phyloP scores from a whole-genome alignment of 2,888 invertebrate species.

The Dynastes hyllus region DNA sequence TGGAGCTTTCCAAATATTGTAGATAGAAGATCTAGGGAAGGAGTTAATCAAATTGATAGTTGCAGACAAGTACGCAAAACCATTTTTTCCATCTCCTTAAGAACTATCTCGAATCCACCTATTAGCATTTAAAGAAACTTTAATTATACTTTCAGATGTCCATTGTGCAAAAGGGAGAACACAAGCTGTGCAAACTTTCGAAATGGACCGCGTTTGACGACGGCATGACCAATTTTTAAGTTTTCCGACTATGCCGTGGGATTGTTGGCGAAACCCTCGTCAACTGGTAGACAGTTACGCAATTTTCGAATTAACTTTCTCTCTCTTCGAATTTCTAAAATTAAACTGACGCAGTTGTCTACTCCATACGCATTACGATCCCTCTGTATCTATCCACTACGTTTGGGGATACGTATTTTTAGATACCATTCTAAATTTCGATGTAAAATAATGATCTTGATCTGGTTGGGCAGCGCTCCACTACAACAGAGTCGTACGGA shows the following conservation, averaged over 20 bases:
- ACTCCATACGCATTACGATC: background rate
- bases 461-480: slow-evolving; percentile 19
- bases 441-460: slow-evolving; percentile 48
- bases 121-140: slow-evolving; percentile 37
- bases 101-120: background rate
- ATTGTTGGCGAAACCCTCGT: slow-evolving; percentile 50
- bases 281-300: slow-evolving; percentile 51
- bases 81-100: background rate
- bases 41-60: background rate
- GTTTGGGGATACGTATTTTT: slow-evolving; percentile 35
- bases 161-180: slow-evolving; percentile 16
- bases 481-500: slow-evolving; percentile 35
- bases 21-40: no score
- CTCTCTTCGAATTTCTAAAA: slow-evolving; percentile 49
- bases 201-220: slow-evolving; percentile 36
- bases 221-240: slow-evolving; percentile 48
- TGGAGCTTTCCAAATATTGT: no score
- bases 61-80: background rate
- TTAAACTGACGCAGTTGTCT: slow-evolving; percentile 39
- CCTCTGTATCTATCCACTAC: slow-evolving; percentile 1
- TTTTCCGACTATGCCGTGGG: slow-evolving; percentile 29
- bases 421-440: slow-evolving; percentile 50
- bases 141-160: background rate
- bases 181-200: slow-evolving; percentile 46
- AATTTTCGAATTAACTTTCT: slow-evolving; percentile 52